Conservation (phyloP, 1,140 invertebrate genomes). For the Atopsyche davidsoni region DNA sequence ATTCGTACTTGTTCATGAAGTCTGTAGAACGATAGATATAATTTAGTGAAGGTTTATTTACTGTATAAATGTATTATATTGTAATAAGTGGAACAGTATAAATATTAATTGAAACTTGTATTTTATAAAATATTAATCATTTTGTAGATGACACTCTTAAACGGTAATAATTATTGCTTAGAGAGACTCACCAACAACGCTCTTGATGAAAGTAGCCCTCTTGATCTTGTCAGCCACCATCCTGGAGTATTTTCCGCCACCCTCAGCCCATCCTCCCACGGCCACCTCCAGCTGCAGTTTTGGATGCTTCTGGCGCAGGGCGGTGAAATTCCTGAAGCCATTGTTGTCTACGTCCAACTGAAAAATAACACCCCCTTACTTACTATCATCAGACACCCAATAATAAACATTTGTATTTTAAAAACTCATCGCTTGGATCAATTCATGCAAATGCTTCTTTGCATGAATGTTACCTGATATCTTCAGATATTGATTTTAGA, state of each 20-base stretch:
- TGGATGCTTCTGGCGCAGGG: slow-evolving; percentile 64
- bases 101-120: no score
- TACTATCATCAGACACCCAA: no score
- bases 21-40: slow-evolving; percentile 38
- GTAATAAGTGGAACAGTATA: no score
- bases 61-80: no score
- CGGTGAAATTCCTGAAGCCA: slow-evolving; percentile 79
- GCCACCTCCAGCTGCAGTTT: slow-evolving; percentile 71
- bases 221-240: slow-evolving; percentile 64
- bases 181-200: slow-evolving; percentile 60
- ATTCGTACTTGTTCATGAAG: slow-evolving; percentile 69
- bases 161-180: neutral
- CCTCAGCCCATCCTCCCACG: slow-evolving; percentile 84
- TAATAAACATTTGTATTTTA: no score
- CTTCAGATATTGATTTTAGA: no score
- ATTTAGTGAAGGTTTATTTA: no score
- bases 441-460: no score
- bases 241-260: slow-evolving; percentile 76
- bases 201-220: slow-evolving; percentile 66
- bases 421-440: no score
- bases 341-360: slow-evolving; percentile 66
- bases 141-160: neutral
- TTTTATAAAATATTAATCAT: neutral
- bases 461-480: no score
- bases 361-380: slow-evolving; percentile 15